Evolutionary conservation across 2,797 vertebrate genomes (phyloP).

Genomic region (Molothrus aeneus): DNA sequence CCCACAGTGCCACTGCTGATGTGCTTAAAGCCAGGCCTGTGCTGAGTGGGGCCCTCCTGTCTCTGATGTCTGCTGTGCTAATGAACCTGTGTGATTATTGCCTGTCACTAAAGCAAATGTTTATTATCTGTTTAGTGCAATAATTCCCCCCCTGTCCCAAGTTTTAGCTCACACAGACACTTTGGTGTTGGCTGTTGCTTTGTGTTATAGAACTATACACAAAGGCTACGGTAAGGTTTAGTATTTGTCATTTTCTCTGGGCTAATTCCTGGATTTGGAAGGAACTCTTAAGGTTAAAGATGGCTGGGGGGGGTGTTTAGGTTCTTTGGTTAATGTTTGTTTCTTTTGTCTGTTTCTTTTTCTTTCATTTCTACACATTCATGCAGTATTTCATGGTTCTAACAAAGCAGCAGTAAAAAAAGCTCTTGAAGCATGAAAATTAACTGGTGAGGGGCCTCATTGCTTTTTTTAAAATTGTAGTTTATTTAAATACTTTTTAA

Average conservation of each 20-base stretch:
- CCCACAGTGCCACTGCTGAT: background rate
- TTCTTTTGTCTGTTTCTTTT: constrained; percentile 88
- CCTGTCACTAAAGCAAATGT: constrained; percentile 63
- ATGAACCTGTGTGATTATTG: constrained; percentile 71
- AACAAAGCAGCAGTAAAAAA: constrained; percentile 87
- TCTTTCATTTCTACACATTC: constrained; percentile 87
- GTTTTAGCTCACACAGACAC: constrained; percentile 70
- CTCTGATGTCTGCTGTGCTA: constrained; percentile 61
- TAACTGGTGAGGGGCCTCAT: constrained; percentile 88
- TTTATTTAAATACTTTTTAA: constrained; percentile 75
- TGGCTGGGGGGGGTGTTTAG: constrained; percentile 77
- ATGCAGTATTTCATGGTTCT: constrained; percentile 88
- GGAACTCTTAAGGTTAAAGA: constrained; percentile 76
- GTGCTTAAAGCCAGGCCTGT: constrained; percentile 40
- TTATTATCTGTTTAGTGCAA: constrained; percentile 60
- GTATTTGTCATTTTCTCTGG: constrained; percentile 72
- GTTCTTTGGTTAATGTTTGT: constrained; percentile 87
- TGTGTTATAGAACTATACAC: constrained; percentile 77
- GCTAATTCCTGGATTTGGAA: constrained; percentile 74
- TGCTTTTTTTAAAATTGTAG: constrained; percentile 82
- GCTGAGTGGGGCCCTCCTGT: constrained; percentile 10
- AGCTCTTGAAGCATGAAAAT: constrained; percentile 87
- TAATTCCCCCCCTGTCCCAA: constrained; percentile 59
- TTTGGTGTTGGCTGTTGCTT: constrained; percentile 76
- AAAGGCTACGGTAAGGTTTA: constrained; percentile 79